phyloP scores from a whole-genome alignment of 1,140 invertebrate genomes.

The Arctopsyche grandis region DNA sequence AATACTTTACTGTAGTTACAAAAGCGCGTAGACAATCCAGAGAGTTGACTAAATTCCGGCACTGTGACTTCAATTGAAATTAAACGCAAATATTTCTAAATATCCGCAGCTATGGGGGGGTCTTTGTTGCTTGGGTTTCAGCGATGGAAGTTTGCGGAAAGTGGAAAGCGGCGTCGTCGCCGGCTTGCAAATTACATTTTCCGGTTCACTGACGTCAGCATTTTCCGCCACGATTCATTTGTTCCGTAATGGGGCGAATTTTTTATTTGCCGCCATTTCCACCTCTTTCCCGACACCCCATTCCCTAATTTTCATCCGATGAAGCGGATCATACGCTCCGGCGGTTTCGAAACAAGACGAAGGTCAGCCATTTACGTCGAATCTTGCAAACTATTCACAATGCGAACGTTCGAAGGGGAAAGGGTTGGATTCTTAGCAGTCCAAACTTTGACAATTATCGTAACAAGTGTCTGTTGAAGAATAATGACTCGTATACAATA shows the following conservation, averaged over 20 bases:
- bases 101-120: neutral
- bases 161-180: neutral
- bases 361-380: neutral
- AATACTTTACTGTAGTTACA: too few relatives aligned
- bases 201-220: slow-evolving; percentile 12
- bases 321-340: slow-evolving; percentile 3
- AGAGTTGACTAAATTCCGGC: too few relatives aligned
- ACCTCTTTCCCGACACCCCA: neutral
- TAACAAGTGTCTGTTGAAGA: neutral
- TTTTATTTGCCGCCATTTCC: neutral
- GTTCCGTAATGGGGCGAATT: slow-evolving; percentile 10
- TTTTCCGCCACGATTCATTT: slow-evolving; percentile 29
- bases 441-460: neutral
- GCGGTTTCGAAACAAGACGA: neutral
- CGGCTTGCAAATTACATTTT: slow-evolving; percentile 20
- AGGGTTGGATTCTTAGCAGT: neutral
- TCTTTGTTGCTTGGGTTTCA: neutral
- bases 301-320: neutral
- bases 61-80: too few relatives aligned
- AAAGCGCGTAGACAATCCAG: too few relatives aligned
- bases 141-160: neutral
- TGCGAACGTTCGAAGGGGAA: neutral
- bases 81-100: neutral
- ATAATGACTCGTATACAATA: neutral
- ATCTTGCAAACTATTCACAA: neutral